Conservation (phyloP, 2,888 invertebrate genomes). For the Listrodromus nycthemerus region DNA sequence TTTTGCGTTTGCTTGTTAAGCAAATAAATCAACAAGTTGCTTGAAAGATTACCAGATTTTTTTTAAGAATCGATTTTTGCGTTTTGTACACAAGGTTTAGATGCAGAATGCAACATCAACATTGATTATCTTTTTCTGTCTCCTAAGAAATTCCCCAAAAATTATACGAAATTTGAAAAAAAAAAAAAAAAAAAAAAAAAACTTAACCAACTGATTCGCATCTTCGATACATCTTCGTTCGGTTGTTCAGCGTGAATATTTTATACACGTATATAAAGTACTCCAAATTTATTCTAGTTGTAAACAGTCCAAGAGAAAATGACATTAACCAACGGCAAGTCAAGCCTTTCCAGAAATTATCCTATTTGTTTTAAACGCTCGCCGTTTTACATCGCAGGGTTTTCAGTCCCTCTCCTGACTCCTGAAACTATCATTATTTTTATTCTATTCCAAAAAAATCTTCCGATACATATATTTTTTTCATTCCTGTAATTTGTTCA, state of each 20-base stretch:
- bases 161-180: background rate
- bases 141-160: background rate
- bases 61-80: no score
- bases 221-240: background rate
- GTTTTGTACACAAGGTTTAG: no score
- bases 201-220: conserved; percentile 3
- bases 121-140: background rate
- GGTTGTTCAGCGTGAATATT: background rate
- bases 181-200: no score
- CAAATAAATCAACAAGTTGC: no score
- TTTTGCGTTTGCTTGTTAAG: no score
- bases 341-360: conserved; percentile 26
- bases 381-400: background rate
- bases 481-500: conserved; percentile 17
- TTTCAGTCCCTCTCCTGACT: no score
- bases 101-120: no score
- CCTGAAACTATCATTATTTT: background rate
- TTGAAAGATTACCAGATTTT: no score
- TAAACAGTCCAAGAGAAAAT: background rate
- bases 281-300: conserved; percentile 14
- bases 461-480: conserved; percentile 5
- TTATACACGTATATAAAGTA: background rate
- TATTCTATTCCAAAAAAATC: conserved; percentile 13
- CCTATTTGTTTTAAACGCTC: background rate
- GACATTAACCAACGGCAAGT: conserved; percentile 21